phyloP scores from a whole-genome alignment of 1,140 invertebrate genomes.

The Drosophila persimilis region DNA sequence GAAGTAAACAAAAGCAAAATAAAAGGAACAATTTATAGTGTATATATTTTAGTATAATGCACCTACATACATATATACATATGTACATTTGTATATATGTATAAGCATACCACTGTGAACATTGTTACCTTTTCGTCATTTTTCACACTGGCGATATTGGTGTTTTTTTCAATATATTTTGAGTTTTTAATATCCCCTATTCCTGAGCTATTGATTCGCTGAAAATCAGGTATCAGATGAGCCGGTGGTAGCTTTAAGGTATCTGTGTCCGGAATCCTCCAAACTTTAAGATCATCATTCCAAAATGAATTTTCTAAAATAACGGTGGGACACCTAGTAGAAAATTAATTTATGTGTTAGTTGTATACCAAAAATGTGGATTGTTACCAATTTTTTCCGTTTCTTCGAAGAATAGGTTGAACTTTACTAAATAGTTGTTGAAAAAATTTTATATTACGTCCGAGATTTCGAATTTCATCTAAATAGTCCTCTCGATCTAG shows the following conservation, averaged over 20 bases:
- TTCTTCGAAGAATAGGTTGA: constrained; percentile 88
- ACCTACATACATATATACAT: too few species aligned
- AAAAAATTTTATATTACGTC: constrained; percentile 88
- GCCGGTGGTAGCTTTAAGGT: constrained; percentile 49
- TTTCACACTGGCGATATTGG: background rate
- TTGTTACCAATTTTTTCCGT: constrained; percentile 88
- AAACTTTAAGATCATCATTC: constrained; percentile 90
- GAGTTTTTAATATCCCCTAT: background rate
- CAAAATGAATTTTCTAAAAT: constrained; percentile 89
- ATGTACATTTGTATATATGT: too few species aligned
- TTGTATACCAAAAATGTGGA: background rate
- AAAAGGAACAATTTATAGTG: too few species aligned
- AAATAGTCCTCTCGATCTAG: constrained; percentile 92
- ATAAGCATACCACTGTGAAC: background rate
- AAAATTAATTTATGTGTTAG: constrained; percentile 62
- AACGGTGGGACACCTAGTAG: constrained; percentile 85
- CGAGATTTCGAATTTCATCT: constrained; percentile 91
- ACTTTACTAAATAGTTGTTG: constrained; percentile 89
- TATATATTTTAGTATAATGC: too few species aligned
- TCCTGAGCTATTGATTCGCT: background rate
- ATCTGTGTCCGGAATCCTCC: constrained; percentile 86
- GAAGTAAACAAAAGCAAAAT: too few species aligned
- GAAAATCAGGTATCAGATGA: constrained; percentile 13
- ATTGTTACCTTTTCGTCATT: constrained; percentile 3
- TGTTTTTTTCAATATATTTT: background rate